A percentile compares a stretch with the other conserved stretches of the same genome.
phyloP scores from a whole-genome alignment of 2,113 vertebrate genomes.

The Tinamus guttatus region DNA sequence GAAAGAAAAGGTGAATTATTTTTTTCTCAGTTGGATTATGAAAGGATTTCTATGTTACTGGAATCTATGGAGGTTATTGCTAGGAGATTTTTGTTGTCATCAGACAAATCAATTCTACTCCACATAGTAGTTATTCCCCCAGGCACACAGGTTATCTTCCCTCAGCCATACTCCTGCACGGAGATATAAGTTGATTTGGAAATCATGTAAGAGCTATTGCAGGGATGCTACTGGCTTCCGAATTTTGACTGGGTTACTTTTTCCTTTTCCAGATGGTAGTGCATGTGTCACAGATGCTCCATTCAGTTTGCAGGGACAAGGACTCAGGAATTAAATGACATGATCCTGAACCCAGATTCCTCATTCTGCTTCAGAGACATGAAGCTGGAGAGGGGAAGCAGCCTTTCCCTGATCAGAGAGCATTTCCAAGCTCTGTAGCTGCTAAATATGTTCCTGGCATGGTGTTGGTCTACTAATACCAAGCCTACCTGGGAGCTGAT shows the following conservation, averaged over 20 bases:
- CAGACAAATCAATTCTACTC: slow-evolving; percentile 47
- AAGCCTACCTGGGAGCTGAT: not conserved
- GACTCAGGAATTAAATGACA: not conserved
- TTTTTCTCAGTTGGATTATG: slow-evolving; percentile 12
- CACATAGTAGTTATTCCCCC: not conserved
- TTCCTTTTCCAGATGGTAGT: not conserved
- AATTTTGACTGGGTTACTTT: not conserved
- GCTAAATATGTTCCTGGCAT: not conserved
- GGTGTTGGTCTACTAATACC: not conserved
- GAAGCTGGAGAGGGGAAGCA: not conserved
- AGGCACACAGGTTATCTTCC: slow-evolving; percentile 1
- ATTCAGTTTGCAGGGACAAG: not conserved
- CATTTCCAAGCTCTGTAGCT: not conserved
- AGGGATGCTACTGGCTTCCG: slow-evolving; percentile 9
- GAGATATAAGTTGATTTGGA: slow-evolving; percentile 13
- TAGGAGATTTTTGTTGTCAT: not conserved
- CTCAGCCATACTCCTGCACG: not conserved
- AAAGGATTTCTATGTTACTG: not conserved
- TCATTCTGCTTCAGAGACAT: not conserved
- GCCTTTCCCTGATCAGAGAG: not conserved
- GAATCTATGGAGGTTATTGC: not conserved
- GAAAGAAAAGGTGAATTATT: slow-evolving; percentile 16
- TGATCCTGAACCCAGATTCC: not conserved
- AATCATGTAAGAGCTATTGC: not conserved
- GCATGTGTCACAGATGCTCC: not conserved